A percentile compares a stretch with the other conserved stretches of the same genome.
These are phyloP conservation scores for Dysmachus trigonus DNA, from an alignment of 2,888 invertebrate species.

Conservation along the genomic window DNA sequence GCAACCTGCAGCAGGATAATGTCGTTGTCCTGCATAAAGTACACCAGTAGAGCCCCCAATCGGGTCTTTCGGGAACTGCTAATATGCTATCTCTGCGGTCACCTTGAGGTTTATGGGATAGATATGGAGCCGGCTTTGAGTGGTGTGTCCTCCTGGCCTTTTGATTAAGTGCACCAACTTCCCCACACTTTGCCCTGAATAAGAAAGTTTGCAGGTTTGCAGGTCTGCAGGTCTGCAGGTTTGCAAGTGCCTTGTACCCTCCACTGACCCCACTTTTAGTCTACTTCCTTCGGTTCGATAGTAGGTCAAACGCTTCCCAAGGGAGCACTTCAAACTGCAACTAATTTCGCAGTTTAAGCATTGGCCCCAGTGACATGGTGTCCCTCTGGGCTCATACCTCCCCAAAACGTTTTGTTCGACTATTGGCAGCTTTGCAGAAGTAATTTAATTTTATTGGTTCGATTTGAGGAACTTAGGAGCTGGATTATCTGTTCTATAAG, in stretches of 20 bases:
- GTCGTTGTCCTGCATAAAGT: not conserved
- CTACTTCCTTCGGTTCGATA: not conserved
- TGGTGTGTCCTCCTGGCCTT: not conserved
- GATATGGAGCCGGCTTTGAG: not conserved
- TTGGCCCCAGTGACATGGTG: not conserved
- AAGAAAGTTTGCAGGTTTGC: not conserved
- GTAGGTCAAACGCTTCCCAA: not conserved
- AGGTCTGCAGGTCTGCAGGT: not conserved
- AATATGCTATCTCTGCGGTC: not conserved
- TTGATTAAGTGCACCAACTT: not conserved
- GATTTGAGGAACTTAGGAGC: not conserved
- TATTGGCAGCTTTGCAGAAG: not conserved
- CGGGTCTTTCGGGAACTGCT: not conserved
- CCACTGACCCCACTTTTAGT: not conserved
- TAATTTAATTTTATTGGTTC: conserved; percentile 1
- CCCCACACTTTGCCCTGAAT: not conserved
- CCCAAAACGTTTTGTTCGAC: not conserved
- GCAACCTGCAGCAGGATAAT: not conserved
- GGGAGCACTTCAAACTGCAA: not conserved
- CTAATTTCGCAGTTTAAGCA: not conserved
- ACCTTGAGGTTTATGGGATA: not conserved
- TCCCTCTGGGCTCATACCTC: not conserved
- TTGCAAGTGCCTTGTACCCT: not conserved
- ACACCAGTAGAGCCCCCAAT: not conserved
- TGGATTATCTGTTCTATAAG: not conserved